Evolutionary conservation across 2,888 invertebrate species (phyloP), one percentile per base, ranked within the genome.

Genomic region (Bellardia bayeri): DNA sequence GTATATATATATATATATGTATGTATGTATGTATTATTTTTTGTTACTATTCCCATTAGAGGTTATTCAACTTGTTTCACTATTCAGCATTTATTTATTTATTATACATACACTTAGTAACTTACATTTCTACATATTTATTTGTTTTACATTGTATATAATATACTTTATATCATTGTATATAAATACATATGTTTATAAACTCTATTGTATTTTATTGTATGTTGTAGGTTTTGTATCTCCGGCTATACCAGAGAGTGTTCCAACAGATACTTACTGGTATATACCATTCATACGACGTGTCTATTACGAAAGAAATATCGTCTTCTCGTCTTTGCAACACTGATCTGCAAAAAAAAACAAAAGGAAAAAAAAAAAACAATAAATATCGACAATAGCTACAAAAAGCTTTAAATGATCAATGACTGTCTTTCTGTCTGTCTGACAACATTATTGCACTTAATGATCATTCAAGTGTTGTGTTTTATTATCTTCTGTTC

Each of bases 1-100:
- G n/a, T 56, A 63, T 76, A 66, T 66, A 66, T 61, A 61, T 58
- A 45, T 45, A n/a, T 23, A 30, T 63, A 16, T 61, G 1, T 23
- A 42, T 75, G 42, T 63, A 33, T n/a, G n/a, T 58, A 11, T 58
- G n/a, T n/a, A n/a, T n/a, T n/a, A n/a, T 40, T 40, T 45, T 74
- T 74, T 51, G 37, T 66, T 16, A 64, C 71, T 82, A 88, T 82
- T 85, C 88, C 85, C 82, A 88, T 88, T 85, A 80, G 85, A 85
- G 85, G 79, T 85, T 85, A 68, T 88, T 88, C 85, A 88, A 88
- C 88, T 85, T 40, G 61, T 16, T 81, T 75, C 72, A 69, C 68
- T 83, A 82, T 80, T 79, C 85, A 82, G 30, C 45, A 71, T 71
- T 71, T 83, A 78, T 83, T 83, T 83, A 76, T 83, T 81, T 72